Evolutionary conservation across 2,797 vertebrate species (phyloP), one percentile per base, ranked within the genome.

Genomic region (Eospalax fontanierii): DNA sequence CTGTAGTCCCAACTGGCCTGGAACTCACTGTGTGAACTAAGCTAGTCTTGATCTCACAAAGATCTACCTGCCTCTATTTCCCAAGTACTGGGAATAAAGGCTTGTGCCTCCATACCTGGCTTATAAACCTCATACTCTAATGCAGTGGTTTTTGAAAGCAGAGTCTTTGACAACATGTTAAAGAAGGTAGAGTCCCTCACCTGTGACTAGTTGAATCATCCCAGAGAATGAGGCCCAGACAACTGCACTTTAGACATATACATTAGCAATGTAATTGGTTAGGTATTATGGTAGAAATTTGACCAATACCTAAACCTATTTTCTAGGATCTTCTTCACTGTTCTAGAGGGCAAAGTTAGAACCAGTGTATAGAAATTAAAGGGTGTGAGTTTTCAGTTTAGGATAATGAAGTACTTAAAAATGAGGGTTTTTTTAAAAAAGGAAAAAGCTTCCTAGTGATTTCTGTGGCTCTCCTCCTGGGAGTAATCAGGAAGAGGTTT

Each of bases 111-210:
- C 6, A 46, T 11, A 46, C 46, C 11, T 11, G 11, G 46, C 22
- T 38, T 91, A 65, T 66, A 22, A 33, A 43, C 28, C 30, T 80
- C 11, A 16, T 15, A 61, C 16, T n/a, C 30, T 74, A 80, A 74
- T 59, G 16, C 35, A 40, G 15, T 92, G 40, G 40, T 88, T 92
- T 93, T 46, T 79, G 21, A 81, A 93, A 85, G 61, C 11, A 88
- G n/a, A 54, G 43, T 70, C 24, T 76, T 75, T 76, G n/a, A 75
- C 21, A 59, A 7, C 30, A 59, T 88, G 2, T 50, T 87, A 46
- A 75, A 63, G 28, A 26, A 11, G 68, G 4, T 66, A 14, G 61
- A 54, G 11, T 70, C 30, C 18, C 59, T 24, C 3, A 24, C 3
- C 21, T 33, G 18, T n/a, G 66, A 91, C 16, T 66, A 66, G 33